phyloP scores from a whole-genome alignment of 2,113 vertebrate species.

The Arenaria interpres region DNA sequence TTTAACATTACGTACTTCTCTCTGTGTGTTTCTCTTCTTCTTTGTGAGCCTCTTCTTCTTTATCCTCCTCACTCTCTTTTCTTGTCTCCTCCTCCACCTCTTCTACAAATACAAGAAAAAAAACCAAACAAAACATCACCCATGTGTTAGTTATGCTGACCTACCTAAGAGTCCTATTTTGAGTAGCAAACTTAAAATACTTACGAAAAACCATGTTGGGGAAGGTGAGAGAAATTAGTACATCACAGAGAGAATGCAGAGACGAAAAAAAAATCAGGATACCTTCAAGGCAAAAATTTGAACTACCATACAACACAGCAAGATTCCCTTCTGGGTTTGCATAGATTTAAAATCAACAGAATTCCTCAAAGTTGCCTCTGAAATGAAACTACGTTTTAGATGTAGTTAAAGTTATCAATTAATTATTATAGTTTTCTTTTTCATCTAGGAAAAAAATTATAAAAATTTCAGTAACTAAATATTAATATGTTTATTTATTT shows the following conservation, averaged over 20 bases:
- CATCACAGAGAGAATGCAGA: not conserved
- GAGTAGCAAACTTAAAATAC: not conserved
- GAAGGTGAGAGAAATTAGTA: not conserved
- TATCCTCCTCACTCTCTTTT: slow-evolving; percentile 23
- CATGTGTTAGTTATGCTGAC: not conserved
- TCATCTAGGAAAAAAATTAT: not conserved
- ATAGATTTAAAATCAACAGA: not conserved
- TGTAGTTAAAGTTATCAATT: not conserved
- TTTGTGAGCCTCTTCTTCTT: slow-evolving; percentile 51
- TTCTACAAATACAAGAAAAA: slow-evolving; percentile 43
- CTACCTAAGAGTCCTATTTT: not conserved
- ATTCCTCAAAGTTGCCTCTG: not conserved
- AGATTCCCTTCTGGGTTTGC: not conserved
- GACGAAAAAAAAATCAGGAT: not conserved
- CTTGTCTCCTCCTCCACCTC: slow-evolving; percentile 38
- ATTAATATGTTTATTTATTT: not conserved
- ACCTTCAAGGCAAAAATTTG: not conserved
- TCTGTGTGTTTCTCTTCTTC: slow-evolving; percentile 66
- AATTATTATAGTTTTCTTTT: not conserved
- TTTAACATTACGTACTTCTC: slow-evolving; percentile 67
- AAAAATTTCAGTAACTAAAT: not conserved
- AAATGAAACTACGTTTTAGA: not conserved
- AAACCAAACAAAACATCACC: not conserved
- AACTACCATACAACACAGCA: not conserved
- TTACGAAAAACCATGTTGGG: not conserved